These are phyloP conservation scores for Vimba vimba DNA, from an alignment of 2,113 vertebrate genomes.

Conservation along the genomic window DNA sequence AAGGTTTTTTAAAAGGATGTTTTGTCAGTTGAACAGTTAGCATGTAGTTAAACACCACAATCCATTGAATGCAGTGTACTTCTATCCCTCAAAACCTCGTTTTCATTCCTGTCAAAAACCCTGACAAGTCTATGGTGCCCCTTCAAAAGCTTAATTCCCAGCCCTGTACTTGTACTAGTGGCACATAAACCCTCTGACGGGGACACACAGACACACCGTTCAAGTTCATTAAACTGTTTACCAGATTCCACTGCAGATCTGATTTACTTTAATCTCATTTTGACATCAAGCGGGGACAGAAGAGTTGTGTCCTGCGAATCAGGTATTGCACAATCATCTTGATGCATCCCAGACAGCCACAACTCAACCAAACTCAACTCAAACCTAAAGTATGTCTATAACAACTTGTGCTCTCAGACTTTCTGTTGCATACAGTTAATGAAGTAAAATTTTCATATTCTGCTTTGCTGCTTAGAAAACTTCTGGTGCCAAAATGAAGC, in stretches of 20 bases:
- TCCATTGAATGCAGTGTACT: background rate
- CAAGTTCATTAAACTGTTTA: slow-evolving; percentile 50
- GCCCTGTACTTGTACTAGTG: background rate
- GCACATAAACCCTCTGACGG: background rate
- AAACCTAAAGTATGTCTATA: background rate
- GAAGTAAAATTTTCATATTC: background rate
- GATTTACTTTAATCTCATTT: slow-evolving; percentile 54
- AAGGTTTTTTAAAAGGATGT: background rate
- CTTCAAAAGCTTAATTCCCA: background rate
- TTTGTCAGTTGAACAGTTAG: background rate
- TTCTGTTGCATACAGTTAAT: background rate
- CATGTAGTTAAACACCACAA: background rate
- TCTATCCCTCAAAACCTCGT: background rate
- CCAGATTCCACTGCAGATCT: slow-evolving; percentile 54
- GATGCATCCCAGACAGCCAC: no score
- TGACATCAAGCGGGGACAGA: background rate
- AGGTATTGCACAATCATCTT: background rate
- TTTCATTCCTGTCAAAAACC: slow-evolving; percentile 9
- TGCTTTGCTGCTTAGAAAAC: background rate
- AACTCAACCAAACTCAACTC: background rate
- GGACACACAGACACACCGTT: slow-evolving; percentile 1
- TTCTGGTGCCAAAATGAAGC: background rate
- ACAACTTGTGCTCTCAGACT: background rate
- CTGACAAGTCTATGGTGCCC: background rate
- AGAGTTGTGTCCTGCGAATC: background rate